Conservation (phyloP, 2,113 vertebrate genomes). For the Malurus elegans region DNA sequence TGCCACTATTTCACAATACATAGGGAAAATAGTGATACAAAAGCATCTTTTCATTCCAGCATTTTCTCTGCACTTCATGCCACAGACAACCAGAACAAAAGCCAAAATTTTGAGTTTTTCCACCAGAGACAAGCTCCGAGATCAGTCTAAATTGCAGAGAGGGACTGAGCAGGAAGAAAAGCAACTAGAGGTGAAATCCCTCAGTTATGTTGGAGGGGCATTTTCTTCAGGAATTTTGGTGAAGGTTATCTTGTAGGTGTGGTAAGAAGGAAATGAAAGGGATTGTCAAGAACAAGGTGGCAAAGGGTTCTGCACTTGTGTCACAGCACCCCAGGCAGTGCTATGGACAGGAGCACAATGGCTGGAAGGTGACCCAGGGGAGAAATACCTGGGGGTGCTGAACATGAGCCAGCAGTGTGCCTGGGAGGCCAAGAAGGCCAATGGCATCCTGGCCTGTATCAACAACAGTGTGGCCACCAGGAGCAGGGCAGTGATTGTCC, state of each 20-base stretch:
- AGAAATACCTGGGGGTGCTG: not conserved
- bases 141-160: not conserved
- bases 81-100: not conserved
- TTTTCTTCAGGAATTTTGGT: constrained; percentile 34
- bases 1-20: not conserved
- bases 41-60: constrained; percentile 15
- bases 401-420: not conserved
- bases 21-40: not conserved
- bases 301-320: not conserved
- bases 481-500: accelerated
- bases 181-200: constrained; percentile 18
- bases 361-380: not conserved
- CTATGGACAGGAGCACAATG: not conserved
- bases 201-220: not conserved
- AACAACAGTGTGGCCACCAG: not conserved
- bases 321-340: not conserved
- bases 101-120: not conserved
- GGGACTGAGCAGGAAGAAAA: not conserved
- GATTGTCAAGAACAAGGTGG: not conserved
- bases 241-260: constrained; percentile 25
- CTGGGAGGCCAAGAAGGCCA: not conserved
- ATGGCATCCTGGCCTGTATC: not conserved
- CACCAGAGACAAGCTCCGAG: not conserved
- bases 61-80: not conserved
- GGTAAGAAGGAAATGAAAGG: constrained; percentile 57